phyloP scores from a whole-genome alignment of 2,888 invertebrate species.

The Dicranocentrus wangi region DNA sequence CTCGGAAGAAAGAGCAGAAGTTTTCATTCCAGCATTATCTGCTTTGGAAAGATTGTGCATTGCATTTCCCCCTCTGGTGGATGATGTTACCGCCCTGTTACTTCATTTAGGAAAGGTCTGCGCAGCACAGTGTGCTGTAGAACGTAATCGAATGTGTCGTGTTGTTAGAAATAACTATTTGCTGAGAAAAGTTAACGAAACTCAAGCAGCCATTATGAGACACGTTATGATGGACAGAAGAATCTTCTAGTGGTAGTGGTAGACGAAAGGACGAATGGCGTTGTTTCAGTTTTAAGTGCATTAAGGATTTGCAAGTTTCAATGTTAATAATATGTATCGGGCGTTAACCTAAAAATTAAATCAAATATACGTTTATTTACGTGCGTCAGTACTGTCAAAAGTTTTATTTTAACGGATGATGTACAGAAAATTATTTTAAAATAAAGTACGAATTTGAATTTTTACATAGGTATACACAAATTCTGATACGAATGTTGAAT shows the following conservation, averaged over 20 bases:
- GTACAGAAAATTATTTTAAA: slow-evolving; percentile 32
- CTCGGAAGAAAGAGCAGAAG: slow-evolving; percentile 82
- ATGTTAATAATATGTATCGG: too few species aligned
- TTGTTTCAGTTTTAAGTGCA: not conserved
- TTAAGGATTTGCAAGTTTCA: too few species aligned
- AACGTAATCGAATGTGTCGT: slow-evolving; percentile 74
- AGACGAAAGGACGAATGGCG: not conserved
- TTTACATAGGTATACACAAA: too few species aligned
- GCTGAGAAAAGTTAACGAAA: slow-evolving; percentile 69
- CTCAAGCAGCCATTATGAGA: slow-evolving; percentile 68
- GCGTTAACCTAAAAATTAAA: too few species aligned
- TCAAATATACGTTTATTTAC: too few species aligned
- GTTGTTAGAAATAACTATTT: slow-evolving; percentile 71
- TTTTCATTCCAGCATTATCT: slow-evolving; percentile 89
- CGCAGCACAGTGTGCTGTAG: slow-evolving; percentile 87
- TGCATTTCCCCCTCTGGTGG: slow-evolving; percentile 93
- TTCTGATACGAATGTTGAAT: too few species aligned
- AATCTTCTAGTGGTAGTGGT: slow-evolving; percentile 66
- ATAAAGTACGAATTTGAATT: slow-evolving; percentile 30
- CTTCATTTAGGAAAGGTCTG: slow-evolving; percentile 90
- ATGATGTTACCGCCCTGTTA: slow-evolving; percentile 89
- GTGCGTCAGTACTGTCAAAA: too few species aligned
- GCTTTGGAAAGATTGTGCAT: slow-evolving; percentile 89
- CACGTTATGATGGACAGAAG: slow-evolving; percentile 70
- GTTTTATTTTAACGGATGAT: not conserved